Conservation (phyloP, 2,888 invertebrate genomes). For the Lacanobia wlatinum region DNA sequence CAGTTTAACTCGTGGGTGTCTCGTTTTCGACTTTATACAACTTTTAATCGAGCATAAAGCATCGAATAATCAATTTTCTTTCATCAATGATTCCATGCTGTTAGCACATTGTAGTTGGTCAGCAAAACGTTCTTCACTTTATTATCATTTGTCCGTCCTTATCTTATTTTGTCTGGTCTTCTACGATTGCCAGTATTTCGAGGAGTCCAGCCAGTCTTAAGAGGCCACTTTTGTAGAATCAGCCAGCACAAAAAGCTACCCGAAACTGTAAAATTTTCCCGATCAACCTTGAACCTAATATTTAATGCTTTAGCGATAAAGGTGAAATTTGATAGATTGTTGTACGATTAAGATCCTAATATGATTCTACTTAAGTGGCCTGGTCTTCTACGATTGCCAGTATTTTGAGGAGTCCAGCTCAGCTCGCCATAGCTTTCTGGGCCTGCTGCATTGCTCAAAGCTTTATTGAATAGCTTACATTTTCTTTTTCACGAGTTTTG, state of each 20-base stretch:
- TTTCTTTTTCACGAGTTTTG: constrained; percentile 1
- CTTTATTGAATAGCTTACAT: neutral
- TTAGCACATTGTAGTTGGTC: neutral
- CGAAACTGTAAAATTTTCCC: too few species aligned
- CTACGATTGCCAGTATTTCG: neutral
- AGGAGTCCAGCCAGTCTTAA: neutral
- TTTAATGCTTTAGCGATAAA: too few species aligned
- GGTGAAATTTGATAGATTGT: too few species aligned
- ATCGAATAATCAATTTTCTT: neutral
- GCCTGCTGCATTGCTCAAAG: neutral
- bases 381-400: too few species aligned
- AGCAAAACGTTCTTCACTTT: neutral
- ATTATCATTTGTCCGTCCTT: neutral
- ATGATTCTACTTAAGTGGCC: too few species aligned
- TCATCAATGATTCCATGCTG: neutral
- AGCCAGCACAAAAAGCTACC: too few species aligned
- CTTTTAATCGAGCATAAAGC: neutral
- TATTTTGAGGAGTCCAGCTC: neutral
- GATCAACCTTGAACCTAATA: too few species aligned
- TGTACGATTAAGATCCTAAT: too few species aligned
- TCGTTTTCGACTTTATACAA: too few species aligned
- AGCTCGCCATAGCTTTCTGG: neutral
- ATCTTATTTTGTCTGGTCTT: neutral
- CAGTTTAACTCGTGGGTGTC: neutral
- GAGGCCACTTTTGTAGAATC: too few species aligned